Conservation (phyloP, 2,888 invertebrate species). For the Trichogramma evanescens region DNA sequence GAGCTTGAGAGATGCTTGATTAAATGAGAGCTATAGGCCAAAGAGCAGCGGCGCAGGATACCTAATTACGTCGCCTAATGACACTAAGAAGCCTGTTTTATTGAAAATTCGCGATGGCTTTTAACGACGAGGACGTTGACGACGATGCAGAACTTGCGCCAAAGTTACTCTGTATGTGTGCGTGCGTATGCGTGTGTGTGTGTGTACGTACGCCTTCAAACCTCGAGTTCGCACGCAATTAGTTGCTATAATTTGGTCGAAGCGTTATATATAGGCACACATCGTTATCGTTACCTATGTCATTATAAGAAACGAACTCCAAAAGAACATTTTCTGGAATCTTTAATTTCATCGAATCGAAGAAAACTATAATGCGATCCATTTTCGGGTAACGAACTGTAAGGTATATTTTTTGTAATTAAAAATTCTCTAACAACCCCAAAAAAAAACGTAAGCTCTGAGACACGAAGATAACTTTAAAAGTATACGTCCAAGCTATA, state of each 20-base stretch:
- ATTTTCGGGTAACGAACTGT: too few species aligned
- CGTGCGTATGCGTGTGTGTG: not conserved
- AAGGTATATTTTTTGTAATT: too few species aligned
- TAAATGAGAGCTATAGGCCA: not conserved
- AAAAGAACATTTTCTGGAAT: too few species aligned
- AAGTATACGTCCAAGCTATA: not conserved
- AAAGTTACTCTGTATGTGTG: slow-evolving; percentile 1
- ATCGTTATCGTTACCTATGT: not conserved
- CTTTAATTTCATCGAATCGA: too few species aligned
- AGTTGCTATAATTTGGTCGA: slow-evolving; percentile 3
- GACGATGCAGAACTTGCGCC: not conserved
- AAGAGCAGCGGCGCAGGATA: not conserved
- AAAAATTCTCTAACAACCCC: too few species aligned
- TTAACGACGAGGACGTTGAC: slow-evolving; percentile 1
- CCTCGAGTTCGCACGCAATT: slow-evolving; percentile 5
- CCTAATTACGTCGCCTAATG: slow-evolving; percentile 14
- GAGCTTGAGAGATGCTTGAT: too few species aligned
- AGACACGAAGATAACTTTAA: too few species aligned
- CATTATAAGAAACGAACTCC: too few species aligned
- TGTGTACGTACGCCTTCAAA: not conserved
- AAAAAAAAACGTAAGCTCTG: too few species aligned
- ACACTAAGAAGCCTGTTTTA: slow-evolving; percentile 1
- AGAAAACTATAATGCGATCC: too few species aligned
- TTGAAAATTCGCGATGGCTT: slow-evolving; percentile 12
- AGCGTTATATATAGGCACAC: not conserved